A percentile compares a stretch with the other conserved stretches of the same genome.
Conservation (phyloP, 2,113 vertebrate genomes). For the Otus sunia region DNA sequence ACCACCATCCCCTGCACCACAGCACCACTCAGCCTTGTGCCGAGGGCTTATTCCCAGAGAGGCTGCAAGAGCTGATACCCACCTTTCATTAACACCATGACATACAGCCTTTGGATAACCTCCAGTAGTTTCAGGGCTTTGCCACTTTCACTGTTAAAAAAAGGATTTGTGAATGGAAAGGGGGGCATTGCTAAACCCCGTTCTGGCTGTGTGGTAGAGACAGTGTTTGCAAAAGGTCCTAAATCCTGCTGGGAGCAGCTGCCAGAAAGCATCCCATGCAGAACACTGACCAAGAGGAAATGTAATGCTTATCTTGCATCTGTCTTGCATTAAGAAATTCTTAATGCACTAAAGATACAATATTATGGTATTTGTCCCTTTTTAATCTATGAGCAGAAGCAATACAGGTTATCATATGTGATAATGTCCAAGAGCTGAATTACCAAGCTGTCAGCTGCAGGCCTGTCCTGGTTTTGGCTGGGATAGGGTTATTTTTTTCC, state of each 20-base stretch:
- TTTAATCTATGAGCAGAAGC: background rate
- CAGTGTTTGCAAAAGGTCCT: background rate
- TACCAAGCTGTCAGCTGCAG: background rate
- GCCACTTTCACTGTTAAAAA: background rate
- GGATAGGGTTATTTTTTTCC: too few relatives aligned
- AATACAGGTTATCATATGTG: rapidly evolving
- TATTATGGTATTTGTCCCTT: background rate
- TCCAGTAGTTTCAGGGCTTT: background rate
- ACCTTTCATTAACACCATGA: rapidly evolving
- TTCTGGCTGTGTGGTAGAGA: background rate
- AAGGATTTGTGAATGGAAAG: background rate
- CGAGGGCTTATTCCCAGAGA: background rate
- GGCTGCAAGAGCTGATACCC: background rate
- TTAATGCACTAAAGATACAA: background rate
- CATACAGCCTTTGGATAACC: background rate
- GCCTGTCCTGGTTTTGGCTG: too few relatives aligned
- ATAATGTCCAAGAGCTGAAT: background rate
- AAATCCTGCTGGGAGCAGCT: background rate
- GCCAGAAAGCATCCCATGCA: rapidly evolving
- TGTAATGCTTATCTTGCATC: background rate
- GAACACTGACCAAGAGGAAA: background rate
- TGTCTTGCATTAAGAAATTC: background rate
- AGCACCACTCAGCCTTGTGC: rapidly evolving
- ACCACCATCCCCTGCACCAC: background rate
- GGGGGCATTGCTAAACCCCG: background rate